phyloP scores from a whole-genome alignment of 2,888 invertebrate genomes.

The Tetranychus truncatus region DNA sequence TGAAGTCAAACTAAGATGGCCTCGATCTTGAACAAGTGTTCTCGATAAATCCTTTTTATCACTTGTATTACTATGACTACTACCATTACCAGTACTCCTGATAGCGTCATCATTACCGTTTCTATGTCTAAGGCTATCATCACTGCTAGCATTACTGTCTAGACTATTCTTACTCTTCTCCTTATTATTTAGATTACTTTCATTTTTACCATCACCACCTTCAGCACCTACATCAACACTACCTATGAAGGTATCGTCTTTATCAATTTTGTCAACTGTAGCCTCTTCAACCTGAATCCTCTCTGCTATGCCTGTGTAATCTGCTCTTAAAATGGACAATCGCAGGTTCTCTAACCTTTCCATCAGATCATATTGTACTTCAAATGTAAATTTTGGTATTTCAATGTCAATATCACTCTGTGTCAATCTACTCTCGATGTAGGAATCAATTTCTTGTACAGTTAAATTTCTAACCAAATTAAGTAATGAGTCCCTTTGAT shows the following conservation, averaged over 20 bases:
- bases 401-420: conserved; percentile 2
- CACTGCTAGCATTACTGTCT: background rate
- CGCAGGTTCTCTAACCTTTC: background rate
- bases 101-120: background rate
- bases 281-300: background rate
- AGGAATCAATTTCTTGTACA: background rate
- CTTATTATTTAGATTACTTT: background rate
- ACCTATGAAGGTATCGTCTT: background rate
- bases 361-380: conserved; percentile 1
- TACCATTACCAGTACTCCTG: background rate
- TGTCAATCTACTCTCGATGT: conserved; percentile 6
- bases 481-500: background rate
- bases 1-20: background rate
- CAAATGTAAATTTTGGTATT: conserved; percentile 11
- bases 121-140: background rate
- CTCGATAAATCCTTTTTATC: background rate
- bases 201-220: background rate
- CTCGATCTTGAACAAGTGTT: background rate
- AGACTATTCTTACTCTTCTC: background rate
- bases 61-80: background rate
- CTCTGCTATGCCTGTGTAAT: conserved; percentile 7
- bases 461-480: conserved; percentile 9
- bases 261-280: background rate
- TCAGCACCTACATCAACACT: background rate
- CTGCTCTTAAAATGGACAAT: conserved; percentile 3